These are phyloP conservation scores for Uropsilus gracilis DNA, from an alignment of 2,113 vertebrate species.

Conservation along the genomic window DNA sequence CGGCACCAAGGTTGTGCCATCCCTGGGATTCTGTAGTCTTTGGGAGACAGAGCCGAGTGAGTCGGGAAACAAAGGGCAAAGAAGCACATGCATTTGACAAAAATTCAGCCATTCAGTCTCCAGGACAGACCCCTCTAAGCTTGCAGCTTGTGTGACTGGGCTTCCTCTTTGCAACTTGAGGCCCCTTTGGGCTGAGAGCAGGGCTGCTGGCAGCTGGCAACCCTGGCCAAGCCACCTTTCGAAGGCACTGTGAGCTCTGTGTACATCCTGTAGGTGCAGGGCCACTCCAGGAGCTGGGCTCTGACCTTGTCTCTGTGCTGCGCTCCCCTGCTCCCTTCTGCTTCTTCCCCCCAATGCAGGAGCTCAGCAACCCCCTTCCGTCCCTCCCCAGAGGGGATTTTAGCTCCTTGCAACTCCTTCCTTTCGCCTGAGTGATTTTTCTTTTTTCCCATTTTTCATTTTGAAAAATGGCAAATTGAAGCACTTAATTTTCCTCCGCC, in stretches of 20 bases:
- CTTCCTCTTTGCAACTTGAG: neutral
- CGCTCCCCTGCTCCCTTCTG: too few relatives aligned
- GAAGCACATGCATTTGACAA: too few relatives aligned
- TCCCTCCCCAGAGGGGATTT: neutral
- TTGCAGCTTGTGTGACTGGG: neutral
- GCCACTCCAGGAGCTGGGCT: neutral
- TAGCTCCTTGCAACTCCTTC: neutral
- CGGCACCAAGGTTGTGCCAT: too few relatives aligned
- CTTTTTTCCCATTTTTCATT: constrained; percentile 68
- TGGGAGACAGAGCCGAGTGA: too few relatives aligned
- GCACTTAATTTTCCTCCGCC: constrained; percentile 74
- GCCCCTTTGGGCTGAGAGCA: neutral
- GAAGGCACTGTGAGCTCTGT: neutral
- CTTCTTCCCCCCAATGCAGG: neutral
- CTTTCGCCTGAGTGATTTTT: constrained; percentile 7
- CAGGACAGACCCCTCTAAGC: too few relatives aligned
- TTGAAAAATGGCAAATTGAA: constrained; percentile 74
- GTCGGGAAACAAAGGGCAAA: too few relatives aligned
- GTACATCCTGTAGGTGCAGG: neutral
- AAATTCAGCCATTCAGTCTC: too few relatives aligned
- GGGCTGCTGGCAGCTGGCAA: neutral
- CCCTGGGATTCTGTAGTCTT: too few relatives aligned
- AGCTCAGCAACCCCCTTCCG: neutral
- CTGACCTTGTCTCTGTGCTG: rapidly evolving
- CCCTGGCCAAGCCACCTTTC: too few relatives aligned